Evolutionary conservation across 2,888 invertebrate species (phyloP), one percentile per base, ranked within the genome.

Genomic region (Atrina japonica): DNA sequence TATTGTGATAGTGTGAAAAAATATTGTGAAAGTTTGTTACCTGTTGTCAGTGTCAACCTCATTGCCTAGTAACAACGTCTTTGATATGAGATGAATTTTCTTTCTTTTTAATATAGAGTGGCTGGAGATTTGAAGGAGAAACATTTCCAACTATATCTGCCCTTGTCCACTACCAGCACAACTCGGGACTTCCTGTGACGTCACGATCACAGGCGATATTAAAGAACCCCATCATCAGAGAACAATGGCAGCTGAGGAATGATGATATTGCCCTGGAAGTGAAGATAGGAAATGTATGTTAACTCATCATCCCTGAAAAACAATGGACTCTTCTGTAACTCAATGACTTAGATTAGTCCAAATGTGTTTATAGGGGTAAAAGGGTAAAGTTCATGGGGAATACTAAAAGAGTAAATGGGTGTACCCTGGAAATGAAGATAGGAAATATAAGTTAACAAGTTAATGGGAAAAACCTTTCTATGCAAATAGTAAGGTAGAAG

Each of bases 231-330:
- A 95, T 98, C 82, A 94, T 95, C 7, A 92, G 97, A 29, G 97
- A 97, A 92, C 93, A 95, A 78, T 98, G 98, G 98, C 98, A 98
- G 88, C 93, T 98, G 1, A 97, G 96, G 90, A 98, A 98, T 89
- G 97, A 98, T 89, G 97, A 98, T 90, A 97, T 98, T 61, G 93
- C 95, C 72, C 92, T 98, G 35, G 91, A 96, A 66, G 97, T 97
- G 83, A 98, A 98, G 93, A 97, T 98, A 86, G 98, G 98, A 89
- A 93, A 96, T 91, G 97, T 97, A 91, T 93, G 93, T 91, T 21
- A 11, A 9, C 1, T n/a, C n/a, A n/a, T n/a, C n/a, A n/a, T n/a
- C n/a, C n/a, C n/a, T n/a, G n/a, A n/a, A n/a, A n/a, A n/a, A n/a
- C n/a, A n/a, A n/a, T n/a, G n/a, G n/a, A n/a, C n/a, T n/a, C n/a